phyloP scores from a whole-genome alignment of 2,797 vertebrate genomes.

The Antrozous pallidus region DNA sequence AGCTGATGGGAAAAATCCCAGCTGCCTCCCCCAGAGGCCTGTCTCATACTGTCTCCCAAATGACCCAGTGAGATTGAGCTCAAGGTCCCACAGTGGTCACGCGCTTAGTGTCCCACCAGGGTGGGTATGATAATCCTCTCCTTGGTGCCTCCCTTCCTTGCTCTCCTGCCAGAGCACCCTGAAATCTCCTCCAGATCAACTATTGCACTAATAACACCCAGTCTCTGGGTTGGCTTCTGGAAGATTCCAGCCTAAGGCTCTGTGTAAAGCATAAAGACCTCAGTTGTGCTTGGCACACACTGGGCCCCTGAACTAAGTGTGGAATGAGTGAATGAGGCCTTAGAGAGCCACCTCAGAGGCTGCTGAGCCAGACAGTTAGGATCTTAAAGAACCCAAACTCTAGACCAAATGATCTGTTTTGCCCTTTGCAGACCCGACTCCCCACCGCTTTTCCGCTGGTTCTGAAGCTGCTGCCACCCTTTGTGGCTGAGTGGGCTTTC shows the following conservation, averaged over 20 bases:
- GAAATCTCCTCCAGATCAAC: not conserved
- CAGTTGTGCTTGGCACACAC: not conserved
- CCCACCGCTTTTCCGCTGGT: rapidly evolving
- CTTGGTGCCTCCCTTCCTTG: not conserved
- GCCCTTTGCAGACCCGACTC: not conserved
- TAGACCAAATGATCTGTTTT: rapidly evolving
- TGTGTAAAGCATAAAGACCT: not conserved
- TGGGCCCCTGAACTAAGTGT: rapidly evolving
- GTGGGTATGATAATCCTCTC: not conserved
- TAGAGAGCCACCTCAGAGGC: not conserved
- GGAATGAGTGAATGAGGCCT: not conserved
- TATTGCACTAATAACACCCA: not conserved
- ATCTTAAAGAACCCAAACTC: not conserved
- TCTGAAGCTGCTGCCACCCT: not conserved
- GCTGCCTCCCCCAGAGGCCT: not conserved
- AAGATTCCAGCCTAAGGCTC: not conserved
- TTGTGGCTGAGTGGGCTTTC: not conserved
- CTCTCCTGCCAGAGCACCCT: not conserved
- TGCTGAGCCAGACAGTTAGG: too few species aligned
- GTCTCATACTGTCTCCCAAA: not conserved
- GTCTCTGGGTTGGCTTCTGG: not conserved
- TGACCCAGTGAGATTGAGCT: not conserved
- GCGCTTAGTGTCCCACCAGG: not conserved
- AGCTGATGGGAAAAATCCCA: not conserved
- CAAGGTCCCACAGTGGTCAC: not conserved